Percentiles rank a stretch among this genome's conserved stretches.
Conservation (phyloP, 1,140 invertebrate genomes). For the Aphelenchoides besseyi region DNA sequence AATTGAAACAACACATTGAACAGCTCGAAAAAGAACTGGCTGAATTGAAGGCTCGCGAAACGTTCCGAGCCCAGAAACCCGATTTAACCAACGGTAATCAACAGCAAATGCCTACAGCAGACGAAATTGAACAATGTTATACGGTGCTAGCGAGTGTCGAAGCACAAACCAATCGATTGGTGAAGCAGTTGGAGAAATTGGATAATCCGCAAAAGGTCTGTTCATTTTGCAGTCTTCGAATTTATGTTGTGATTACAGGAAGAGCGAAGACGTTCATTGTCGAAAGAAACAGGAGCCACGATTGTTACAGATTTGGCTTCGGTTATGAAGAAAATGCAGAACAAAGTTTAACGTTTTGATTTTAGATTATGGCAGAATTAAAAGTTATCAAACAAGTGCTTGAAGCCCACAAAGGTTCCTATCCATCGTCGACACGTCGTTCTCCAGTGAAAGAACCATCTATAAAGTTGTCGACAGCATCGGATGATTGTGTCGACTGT, state of each 20-base stretch:
- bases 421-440: slow-evolving; percentile 11
- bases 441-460: slow-evolving; percentile 23
- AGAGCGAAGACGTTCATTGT: slow-evolving; percentile 53
- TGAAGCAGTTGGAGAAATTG: slow-evolving; percentile 56
- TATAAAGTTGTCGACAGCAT: not conserved
- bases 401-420: slow-evolving; percentile 39
- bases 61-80: slow-evolving; percentile 30
- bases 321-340: no score
- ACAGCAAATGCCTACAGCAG: slow-evolving; percentile 40
- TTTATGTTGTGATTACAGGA: slow-evolving; percentile 40
- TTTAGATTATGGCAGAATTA: slow-evolving; percentile 54
- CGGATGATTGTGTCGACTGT: slow-evolving; percentile 36
- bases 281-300: slow-evolving; percentile 48
- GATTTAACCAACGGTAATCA: slow-evolving; percentile 23
- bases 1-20: slow-evolving; percentile 44
- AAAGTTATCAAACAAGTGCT: slow-evolving; percentile 48
- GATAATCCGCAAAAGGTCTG: slow-evolving; percentile 51
- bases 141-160: slow-evolving; percentile 56
- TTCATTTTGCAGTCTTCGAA: not conserved
- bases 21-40: slow-evolving; percentile 50
- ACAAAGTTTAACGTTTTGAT: no score
- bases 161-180: slow-evolving; percentile 51
- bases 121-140: slow-evolving; percentile 59
- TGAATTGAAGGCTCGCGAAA: slow-evolving; percentile 42
- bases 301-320: slow-evolving; percentile 55